These are phyloP conservation scores for Hyperoodon ampullatus DNA, from an alignment of 2,113 vertebrate species.

Conservation along the genomic window DNA sequence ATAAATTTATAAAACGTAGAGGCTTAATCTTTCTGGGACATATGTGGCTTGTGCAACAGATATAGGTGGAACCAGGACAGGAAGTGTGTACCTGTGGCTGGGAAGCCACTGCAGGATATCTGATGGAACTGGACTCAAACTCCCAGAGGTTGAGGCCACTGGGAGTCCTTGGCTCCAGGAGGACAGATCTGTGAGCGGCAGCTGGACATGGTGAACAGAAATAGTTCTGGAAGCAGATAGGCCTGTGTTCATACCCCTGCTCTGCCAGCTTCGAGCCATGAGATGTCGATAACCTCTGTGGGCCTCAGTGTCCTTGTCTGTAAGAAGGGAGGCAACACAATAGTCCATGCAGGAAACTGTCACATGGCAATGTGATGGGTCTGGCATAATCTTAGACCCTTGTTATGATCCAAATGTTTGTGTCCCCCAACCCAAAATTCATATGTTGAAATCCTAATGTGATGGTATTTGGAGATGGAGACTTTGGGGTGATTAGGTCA, in stretches of 20 bases:
- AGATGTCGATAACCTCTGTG: neutral
- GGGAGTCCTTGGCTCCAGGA: neutral
- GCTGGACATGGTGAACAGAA: neutral
- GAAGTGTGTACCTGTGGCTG: neutral
- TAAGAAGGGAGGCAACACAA: neutral
- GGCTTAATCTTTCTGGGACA: neutral
- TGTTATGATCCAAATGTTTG: neutral
- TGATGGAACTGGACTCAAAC: neutral
- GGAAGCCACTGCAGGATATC: neutral
- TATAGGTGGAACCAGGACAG: neutral
- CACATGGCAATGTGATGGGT: neutral
- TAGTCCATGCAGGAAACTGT: neutral
- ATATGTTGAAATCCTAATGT: neutral
- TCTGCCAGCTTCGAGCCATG: neutral
- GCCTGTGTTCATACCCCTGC: neutral
- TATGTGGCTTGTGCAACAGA: too few relatives aligned
- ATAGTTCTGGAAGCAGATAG: neutral
- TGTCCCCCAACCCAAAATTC: too few relatives aligned
- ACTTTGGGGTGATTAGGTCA: neutral
- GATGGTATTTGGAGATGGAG: neutral
- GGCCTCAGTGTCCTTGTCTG: neutral
- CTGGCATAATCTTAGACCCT: neutral
- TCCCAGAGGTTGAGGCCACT: neutral
- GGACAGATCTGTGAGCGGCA: neutral
- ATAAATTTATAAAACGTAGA: neutral